Conservation (phyloP, 64 coral and sea anemone species). For the Dendronephthya gigantea region DNA sequence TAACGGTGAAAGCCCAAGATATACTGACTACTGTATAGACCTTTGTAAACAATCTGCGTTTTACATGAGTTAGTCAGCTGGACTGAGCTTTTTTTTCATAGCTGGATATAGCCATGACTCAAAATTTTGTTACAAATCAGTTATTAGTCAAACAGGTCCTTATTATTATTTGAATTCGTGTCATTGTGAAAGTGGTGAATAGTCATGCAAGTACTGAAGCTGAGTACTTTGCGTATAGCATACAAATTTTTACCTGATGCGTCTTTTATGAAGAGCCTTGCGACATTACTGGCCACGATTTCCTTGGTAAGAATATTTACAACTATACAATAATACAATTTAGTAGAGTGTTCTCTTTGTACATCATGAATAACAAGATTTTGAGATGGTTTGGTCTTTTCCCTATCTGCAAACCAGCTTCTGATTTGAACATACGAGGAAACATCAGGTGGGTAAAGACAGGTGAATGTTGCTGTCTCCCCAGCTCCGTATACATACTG, state of each 20-base stretch:
- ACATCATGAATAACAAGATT: background rate
- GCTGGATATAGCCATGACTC: too few relatives aligned
- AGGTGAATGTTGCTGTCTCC: background rate
- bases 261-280: background rate
- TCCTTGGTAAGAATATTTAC: background rate
- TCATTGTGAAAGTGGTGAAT: too few relatives aligned
- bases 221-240: too few relatives aligned
- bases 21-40: too few relatives aligned
- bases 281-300: background rate
- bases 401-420: background rate
- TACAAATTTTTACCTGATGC: background rate
- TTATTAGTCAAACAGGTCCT: too few relatives aligned
- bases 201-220: too few relatives aligned
- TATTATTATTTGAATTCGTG: too few relatives aligned
- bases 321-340: background rate
- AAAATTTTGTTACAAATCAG: too few relatives aligned
- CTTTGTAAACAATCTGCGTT: too few relatives aligned
- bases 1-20: too few relatives aligned
- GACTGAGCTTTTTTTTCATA: too few relatives aligned
- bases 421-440: conserved; percentile 9
- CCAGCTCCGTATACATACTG: background rate
- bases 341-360: background rate
- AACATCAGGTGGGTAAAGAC: background rate
- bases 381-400: background rate
- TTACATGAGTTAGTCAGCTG: too few relatives aligned